These are phyloP conservation scores for Amphipoea lucens DNA, from an alignment of 2,888 invertebrate genomes.

Conservation along the genomic window DNA sequence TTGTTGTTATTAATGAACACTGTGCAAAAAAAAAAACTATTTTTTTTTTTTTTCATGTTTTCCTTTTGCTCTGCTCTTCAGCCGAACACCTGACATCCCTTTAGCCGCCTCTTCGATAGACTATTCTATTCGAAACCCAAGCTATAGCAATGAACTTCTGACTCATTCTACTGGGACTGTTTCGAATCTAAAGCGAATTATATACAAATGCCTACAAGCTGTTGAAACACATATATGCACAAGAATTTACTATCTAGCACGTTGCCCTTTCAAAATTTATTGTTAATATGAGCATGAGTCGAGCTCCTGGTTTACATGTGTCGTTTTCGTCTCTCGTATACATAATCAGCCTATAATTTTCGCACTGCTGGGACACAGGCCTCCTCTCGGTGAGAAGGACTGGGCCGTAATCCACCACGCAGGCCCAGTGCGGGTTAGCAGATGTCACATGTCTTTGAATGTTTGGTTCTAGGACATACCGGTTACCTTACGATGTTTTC, in stretches of 20 bases:
- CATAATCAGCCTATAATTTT: too few species aligned
- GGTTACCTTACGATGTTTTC: too few species aligned
- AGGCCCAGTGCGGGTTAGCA: too few species aligned
- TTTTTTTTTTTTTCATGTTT: background rate
- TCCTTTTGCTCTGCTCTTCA: background rate
- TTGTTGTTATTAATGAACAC: background rate
- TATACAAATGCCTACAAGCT: slow-evolving; percentile 14
- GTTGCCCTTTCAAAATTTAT: slow-evolving; percentile 38
- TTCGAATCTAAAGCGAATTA: slow-evolving; percentile 17
- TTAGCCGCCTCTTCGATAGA: background rate
- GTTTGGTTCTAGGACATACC: too few species aligned
- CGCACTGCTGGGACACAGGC: too few species aligned
- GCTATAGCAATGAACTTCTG: slow-evolving; percentile 14
- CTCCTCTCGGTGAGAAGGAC: too few species aligned
- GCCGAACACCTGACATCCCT: slow-evolving; percentile 6
- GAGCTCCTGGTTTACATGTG: slow-evolving; percentile 13
- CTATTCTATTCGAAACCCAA: background rate
- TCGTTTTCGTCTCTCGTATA: background rate
- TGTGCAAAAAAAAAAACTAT: background rate
- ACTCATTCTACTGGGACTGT: slow-evolving; percentile 26
- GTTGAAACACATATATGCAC: slow-evolving; percentile 25
- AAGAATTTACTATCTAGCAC: slow-evolving; percentile 24
- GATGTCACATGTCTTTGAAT: too few species aligned
- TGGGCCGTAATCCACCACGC: too few species aligned
- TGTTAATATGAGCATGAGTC: slow-evolving; percentile 5